These are phyloP conservation scores for Parnassius smintheus DNA, from an alignment of 2,888 invertebrate genomes.

Conservation along the genomic window DNA sequence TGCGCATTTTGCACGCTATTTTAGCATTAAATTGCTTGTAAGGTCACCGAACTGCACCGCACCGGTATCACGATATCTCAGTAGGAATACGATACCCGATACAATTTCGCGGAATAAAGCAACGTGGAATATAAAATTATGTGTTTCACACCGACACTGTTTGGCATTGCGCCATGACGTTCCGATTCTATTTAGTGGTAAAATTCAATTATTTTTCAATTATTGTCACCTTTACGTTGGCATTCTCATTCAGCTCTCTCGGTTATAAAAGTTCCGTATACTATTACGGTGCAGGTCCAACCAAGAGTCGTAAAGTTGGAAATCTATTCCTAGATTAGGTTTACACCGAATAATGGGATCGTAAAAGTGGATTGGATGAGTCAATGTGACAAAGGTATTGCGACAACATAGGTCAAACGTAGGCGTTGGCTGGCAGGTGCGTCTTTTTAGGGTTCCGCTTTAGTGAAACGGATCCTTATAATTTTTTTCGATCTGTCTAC, in stretches of 20 bases:
- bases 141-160: constrained; percentile 26
- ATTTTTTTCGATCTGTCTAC: no score
- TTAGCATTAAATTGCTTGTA: constrained; percentile 47
- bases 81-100: constrained; percentile 38
- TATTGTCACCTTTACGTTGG: constrained; percentile 36
- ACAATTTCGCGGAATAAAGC: constrained; percentile 39
- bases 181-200: constrained; percentile 43
- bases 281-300: constrained; percentile 47
- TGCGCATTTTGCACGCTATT: constrained; percentile 53
- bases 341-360: constrained; percentile 53
- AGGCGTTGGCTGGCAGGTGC: constrained; percentile 12
- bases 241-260: constrained; percentile 46
- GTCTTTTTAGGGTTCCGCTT: no score
- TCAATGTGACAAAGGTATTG: constrained; percentile 36
- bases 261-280: constrained; percentile 46
- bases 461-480: no score
- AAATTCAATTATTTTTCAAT: constrained; percentile 56
- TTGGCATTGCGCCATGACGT: constrained; percentile 58
- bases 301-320: constrained; percentile 54
- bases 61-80: constrained; percentile 15
- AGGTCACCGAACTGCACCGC: constrained; percentile 18
- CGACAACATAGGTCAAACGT: constrained; percentile 14
- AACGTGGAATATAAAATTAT: constrained; percentile 35
- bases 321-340: constrained; percentile 59
- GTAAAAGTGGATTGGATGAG: constrained; percentile 57